Percentiles rank a stretch among this genome's conserved stretches.
Evolutionary conservation across 2,113 vertebrate genomes (phyloP).

Genomic region (Oryzias celebensis): DNA sequence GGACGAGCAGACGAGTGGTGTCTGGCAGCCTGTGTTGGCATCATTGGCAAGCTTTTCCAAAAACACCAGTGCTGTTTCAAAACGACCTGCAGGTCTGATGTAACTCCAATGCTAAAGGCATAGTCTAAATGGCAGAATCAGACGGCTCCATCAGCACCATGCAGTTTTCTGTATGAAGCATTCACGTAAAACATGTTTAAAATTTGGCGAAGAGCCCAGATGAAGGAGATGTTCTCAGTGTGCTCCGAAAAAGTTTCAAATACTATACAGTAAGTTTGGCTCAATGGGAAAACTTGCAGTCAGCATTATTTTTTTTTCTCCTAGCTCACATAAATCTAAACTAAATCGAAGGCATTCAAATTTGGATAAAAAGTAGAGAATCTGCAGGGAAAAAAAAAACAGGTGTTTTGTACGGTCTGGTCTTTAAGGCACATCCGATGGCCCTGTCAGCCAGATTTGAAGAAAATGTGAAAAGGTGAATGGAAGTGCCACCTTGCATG

Average conservation of each 20-base stretch:
- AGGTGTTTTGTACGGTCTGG: no score
- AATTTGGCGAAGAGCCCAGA: not conserved
- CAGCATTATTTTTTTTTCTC: no score
- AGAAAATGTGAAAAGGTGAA: constrained; percentile 3
- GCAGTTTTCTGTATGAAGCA: constrained; percentile 23
- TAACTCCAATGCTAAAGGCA: not conserved
- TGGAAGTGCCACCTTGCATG: not conserved
- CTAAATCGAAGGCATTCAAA: no score
- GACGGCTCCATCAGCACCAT: constrained; percentile 29
- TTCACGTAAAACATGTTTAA: not conserved
- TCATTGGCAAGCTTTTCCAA: constrained; percentile 1
- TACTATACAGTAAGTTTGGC: no score
- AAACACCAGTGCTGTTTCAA: constrained; percentile 11
- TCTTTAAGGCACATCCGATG: no score
- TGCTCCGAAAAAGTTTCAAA: no score
- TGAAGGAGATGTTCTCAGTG: not conserved
- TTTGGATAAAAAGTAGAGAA: no score
- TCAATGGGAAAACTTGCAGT: no score
- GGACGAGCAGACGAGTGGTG: constrained; percentile 25
- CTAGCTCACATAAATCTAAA: no score
- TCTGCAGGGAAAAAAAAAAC: no score
- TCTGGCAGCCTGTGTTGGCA: constrained; percentile 24
- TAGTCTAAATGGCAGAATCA: not conserved
- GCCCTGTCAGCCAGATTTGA: not conserved
- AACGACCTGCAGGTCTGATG: constrained; percentile 14